Evolutionary conservation across 1,140 invertebrate genomes (phyloP), one percentile per base, ranked within the genome.

Genomic region (Trachymyrmex septentrionalis): DNA sequence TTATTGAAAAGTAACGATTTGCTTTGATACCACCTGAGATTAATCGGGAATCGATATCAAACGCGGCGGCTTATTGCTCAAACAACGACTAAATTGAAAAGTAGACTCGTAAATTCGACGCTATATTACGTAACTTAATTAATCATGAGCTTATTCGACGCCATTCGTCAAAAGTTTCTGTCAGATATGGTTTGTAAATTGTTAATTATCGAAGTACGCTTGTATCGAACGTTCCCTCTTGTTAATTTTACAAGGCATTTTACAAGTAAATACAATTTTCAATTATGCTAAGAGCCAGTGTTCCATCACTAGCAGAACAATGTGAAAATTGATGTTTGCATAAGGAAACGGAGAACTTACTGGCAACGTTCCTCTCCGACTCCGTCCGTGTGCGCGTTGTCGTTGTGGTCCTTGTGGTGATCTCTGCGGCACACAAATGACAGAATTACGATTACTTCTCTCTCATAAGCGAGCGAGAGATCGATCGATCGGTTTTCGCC

Each of bases 301-400:
- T 30, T 24, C 7, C 7, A 24, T 24, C 14, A 3, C n/a, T 5
- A n/a, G 38, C 38, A 44, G 38, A 44, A 10, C 38, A 44, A 27
- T 10, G 9, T 3, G 21, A 27, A 44, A 75, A 38, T 73, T 27
- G 19, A 61, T n/a, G 16, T 67, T 44, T 14, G 1, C 5, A n/a
- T 59, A 34, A 50, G 0, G 16, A 50, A 27, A 64, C 34, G 12
- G 5, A 50, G 14, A 50, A 92, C 92, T 95, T 86, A 95, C 95
- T 94, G 71, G 91, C 89, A 90, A 93, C 94, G 91, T 94, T 95
- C 87, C 92, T 94, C 61, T 93, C 93, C 9, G 87, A 64, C 75
- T 94, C 93, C 24, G 92, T 88, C 7, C 92, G 90, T 1, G 90
- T 93, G 24, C 92, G 93, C 55, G 92, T 92, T 76, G 93, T 93